Percentiles rank a stretch among this genome's conserved stretches.
phyloP scores from a whole-genome alignment of 2,797 vertebrate genomes.

The Miichthys miiuy region DNA sequence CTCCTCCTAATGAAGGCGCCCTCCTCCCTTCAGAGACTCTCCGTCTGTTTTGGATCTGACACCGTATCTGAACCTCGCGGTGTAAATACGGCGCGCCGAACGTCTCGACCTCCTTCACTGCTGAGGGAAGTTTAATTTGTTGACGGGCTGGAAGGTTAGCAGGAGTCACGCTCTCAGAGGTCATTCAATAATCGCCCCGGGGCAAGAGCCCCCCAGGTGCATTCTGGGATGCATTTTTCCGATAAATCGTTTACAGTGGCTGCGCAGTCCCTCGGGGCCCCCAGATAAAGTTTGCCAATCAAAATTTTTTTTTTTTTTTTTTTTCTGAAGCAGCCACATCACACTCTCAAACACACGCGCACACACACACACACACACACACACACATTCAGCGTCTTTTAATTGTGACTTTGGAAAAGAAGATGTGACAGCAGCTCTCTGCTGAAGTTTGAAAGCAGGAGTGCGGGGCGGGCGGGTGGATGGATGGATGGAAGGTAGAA shows the following conservation, averaged over 20 bases:
- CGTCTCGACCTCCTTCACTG: conserved; percentile 56
- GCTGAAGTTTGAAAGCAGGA: conserved; percentile 73
- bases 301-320: conserved; percentile 51
- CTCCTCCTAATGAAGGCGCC: conserved; percentile 21
- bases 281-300: conserved; percentile 88
- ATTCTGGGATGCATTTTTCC: conserved; percentile 86
- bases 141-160: conserved; percentile 74
- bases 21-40: conserved; percentile 6
- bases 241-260: conserved; percentile 87
- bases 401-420: conserved; percentile 83
- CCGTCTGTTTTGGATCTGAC: conserved; percentile 54
- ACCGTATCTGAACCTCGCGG: conserved; percentile 40
- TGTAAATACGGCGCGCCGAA: conserved; percentile 49
- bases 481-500: conserved; percentile 43
- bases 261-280: conserved; percentile 74
- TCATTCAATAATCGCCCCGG: conserved; percentile 86
- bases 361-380: conserved; percentile 7
- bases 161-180: conserved; percentile 82
- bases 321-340: conserved; percentile 62
- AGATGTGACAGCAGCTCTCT: conserved; percentile 75
- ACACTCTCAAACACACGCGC: conserved; percentile 29
- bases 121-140: conserved; percentile 78
- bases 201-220: conserved; percentile 81
- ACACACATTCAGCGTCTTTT: conserved; percentile 65
- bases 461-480: conserved; percentile 37